Evolutionary conservation across 2,888 invertebrate species (phyloP).

Genomic region (Drosophila mercatorum): DNA sequence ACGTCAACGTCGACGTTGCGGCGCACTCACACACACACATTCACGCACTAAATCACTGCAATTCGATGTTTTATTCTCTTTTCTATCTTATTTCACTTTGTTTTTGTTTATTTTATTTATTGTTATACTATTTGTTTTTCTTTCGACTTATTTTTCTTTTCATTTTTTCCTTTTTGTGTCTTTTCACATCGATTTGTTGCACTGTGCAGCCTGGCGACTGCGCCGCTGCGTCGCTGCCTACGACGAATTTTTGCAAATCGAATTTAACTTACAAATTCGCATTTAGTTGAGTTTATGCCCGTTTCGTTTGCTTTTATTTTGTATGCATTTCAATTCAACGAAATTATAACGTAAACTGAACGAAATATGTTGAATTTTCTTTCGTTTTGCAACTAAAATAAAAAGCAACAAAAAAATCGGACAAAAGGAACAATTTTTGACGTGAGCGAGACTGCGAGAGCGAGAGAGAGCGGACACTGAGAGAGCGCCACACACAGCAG

Average conservation of each 20-base stretch:
- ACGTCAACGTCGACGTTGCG: conserved; percentile 35
- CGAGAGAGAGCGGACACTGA: conserved; percentile 16
- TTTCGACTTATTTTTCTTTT: background rate
- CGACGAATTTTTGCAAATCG: conserved; percentile 8
- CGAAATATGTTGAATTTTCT: conserved; percentile 67
- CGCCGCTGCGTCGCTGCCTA: conserved; percentile 20
- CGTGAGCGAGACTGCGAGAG: conserved; percentile 31
- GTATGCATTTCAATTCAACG: conserved; percentile 56
- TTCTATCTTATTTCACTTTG: conserved; percentile 21
- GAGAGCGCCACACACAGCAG: conserved; percentile 28
- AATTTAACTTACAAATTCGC: conserved; percentile 41
- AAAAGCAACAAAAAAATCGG: conserved; percentile 52
- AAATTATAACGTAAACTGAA: conserved; percentile 59
- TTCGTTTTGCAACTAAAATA: conserved; percentile 59
- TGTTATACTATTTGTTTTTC: conserved; percentile 11
- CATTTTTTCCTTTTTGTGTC: conserved; percentile 18
- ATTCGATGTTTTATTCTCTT: conserved; percentile 21
- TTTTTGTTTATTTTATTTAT: conserved; percentile 24
- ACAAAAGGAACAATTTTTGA: conserved; percentile 77
- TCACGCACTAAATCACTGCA: conserved; percentile 15
- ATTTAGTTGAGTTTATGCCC: conserved; percentile 9
- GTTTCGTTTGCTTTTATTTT: conserved; percentile 15
- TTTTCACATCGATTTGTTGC: conserved; percentile 73
- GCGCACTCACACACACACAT: conserved; percentile 13
- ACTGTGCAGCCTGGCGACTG: conserved; percentile 56